Evolutionary conservation across 2,797 vertebrate species (phyloP).

Genomic region (Peromyscus eremicus): DNA sequence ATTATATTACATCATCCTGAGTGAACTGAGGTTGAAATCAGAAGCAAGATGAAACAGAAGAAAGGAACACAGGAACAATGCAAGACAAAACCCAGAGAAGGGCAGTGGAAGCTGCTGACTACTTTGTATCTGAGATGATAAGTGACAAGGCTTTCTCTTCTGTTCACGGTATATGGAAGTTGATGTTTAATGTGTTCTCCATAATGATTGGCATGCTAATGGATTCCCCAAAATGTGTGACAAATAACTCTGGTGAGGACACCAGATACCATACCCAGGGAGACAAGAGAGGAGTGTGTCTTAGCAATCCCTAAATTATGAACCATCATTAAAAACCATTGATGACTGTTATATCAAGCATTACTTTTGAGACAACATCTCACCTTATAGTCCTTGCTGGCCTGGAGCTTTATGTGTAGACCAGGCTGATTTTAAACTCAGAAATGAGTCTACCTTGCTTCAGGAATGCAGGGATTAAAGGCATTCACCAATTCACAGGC

Average conservation of each 20-base stretch:
- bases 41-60: slow-evolving; percentile 25
- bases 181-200: slow-evolving; percentile 39
- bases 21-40: slow-evolving; percentile 51
- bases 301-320: background rate
- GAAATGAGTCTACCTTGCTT: background rate
- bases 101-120: background rate
- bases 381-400: background rate
- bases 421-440: background rate
- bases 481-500: background rate
- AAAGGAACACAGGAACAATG: background rate
- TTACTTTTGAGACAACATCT: background rate
- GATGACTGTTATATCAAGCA: background rate
- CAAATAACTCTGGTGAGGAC: background rate
- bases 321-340: background rate
- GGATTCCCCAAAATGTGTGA: background rate
- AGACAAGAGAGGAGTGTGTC: background rate
- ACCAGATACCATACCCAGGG: background rate
- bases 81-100: slow-evolving; percentile 27
- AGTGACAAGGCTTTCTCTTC: background rate
- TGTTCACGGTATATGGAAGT: slow-evolving; percentile 9
- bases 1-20: background rate
- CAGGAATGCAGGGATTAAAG: background rate
- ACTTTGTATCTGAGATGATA: background rate
- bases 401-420: background rate
- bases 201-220: background rate